Base-by-base conservation (phyloP, 2,113 vertebrate genomes). In the Trematocara variabile region DNA sequence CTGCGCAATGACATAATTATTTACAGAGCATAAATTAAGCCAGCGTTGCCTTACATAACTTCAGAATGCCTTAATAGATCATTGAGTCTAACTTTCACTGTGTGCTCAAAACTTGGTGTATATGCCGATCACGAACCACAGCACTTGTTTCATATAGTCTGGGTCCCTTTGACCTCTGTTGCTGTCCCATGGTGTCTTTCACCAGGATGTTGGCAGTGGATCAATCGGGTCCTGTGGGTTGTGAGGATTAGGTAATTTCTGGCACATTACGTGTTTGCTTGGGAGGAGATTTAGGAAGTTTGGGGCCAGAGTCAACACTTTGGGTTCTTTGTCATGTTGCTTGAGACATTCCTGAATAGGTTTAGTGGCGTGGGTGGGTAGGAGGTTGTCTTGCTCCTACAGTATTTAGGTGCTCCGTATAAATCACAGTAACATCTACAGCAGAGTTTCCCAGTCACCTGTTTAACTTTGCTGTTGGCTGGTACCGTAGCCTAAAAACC, bases 1-100 rank as follows among this genome's bases (percentile, higher is more conserved):
- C 55, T 86, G 87, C 83, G 86, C 75, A 90, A 82, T 86, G 86
- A 86, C 68, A 83, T 88, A 78, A 16, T 90, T 88, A 92, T 80
- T 83, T 87, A 87, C 80, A 37, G 63, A 89, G 87, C 79, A 56
- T 91, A 86, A 91, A 73, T 89, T n/a, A 81, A 91, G 14, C 87
- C 56, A 44, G 30, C 11, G 18, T 58, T 20, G 79, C 80, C 33
- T 93, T 90, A 89, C 13, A 13, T 85, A 89, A 89, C 52, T 68
- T 68, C 73, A 30, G 28, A 60, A 16, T 25, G 30, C 44, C 46
- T 79, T 80, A 82, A 48, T 52, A 73, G 68, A 73, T 63, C 10
- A 39, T 22, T 65, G 60, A 63, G 30, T 39, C 60, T 65, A n/a
- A 39, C 44, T 50, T 48, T 75, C 2, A n/a, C 68, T 1, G 2